Conservation (phyloP, 1,140 invertebrate species). For the Maniola jurtina region DNA sequence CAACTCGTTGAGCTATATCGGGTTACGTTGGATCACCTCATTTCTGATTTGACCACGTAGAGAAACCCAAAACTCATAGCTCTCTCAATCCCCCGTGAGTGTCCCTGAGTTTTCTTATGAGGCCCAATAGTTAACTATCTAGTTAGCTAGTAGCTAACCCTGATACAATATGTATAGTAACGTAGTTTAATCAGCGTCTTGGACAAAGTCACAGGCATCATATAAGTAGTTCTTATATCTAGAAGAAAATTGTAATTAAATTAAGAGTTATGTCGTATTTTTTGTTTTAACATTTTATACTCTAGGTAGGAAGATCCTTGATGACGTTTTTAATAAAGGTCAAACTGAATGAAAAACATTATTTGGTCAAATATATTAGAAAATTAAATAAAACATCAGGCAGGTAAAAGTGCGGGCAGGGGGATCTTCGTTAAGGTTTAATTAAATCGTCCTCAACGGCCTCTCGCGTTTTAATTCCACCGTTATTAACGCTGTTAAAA, state of each 20-base stretch:
- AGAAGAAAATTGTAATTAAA: neutral
- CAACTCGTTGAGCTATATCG: too few relatives aligned
- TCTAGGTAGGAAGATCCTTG: neutral
- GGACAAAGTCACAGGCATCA: neutral
- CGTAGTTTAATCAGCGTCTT: too few relatives aligned
- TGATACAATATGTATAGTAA: too few relatives aligned
- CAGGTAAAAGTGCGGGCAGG: slow-evolving; percentile 57
- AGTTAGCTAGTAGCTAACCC: too few relatives aligned
- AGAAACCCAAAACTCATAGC: too few relatives aligned
- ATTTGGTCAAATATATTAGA: slow-evolving; percentile 47
- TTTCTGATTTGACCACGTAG: too few relatives aligned
- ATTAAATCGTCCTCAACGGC: slow-evolving; percentile 76
- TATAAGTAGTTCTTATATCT: neutral
- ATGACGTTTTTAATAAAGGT: slow-evolving; percentile 13
- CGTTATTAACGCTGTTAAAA: slow-evolving; percentile 78
- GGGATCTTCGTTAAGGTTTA: slow-evolving; percentile 75
- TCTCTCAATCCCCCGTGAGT: too few relatives aligned
- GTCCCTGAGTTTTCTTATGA: too few relatives aligned
- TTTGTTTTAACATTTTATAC: neutral
- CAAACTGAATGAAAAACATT: slow-evolving; percentile 22
- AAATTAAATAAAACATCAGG: slow-evolving; percentile 66
- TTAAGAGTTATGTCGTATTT: neutral
- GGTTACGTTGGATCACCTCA: too few relatives aligned
- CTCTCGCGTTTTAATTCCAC: slow-evolving; percentile 77
- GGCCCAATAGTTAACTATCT: too few relatives aligned